Base-by-base conservation (phyloP, 2,888 invertebrate species). In the Rotaria macrura region DNA sequence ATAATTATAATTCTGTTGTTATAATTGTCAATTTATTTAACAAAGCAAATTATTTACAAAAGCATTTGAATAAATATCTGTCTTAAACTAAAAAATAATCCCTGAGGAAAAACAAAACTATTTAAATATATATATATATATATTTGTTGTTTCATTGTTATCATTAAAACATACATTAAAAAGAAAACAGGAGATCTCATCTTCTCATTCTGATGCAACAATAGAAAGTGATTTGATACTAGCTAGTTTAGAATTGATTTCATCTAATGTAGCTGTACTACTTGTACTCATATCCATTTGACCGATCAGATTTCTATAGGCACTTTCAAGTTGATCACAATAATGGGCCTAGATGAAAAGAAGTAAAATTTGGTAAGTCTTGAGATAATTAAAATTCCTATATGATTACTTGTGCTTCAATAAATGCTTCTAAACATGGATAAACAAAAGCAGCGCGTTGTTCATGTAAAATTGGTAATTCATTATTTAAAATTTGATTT, bases 341-440 rank as follows among this genome's bases (percentile, higher is more conserved):
- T 79, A 79, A 79, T 79, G 74, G 12, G 43, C 74, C 74, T 79
- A 49, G 3, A 49, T 3, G 14, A 49, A 17, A 14, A 49, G 17
- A 17, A 49, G 49, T 4, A 4, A 4, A 17, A 49, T 17, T 49
- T 4, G 49, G 17, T 49, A 12, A 14, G 14, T 49, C n/a, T n/a
- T n/a, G n/a, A n/a, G 49, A 49, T 14, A 17, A 49, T 49, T 49
- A n/a, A n/a, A n/a, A n/a, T n/a, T n/a, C 10, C 10, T 49, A 9
- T 49, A 9, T 17, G 14, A 49, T 12, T 49, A 79, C 74, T 25
- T 79, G 74, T 10, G 74, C 74, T 79, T 79, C 74, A 12, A 79
- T 79, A 79, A 79, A 79, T 79, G 74, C 74, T 79, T 79, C 74
- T 79, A 79, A 43, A 79, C 74, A 79, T 43, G 74, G 74, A 79